Conservation (phyloP, 2,113 vertebrate genomes). For the Irena cyanogastra region DNA sequence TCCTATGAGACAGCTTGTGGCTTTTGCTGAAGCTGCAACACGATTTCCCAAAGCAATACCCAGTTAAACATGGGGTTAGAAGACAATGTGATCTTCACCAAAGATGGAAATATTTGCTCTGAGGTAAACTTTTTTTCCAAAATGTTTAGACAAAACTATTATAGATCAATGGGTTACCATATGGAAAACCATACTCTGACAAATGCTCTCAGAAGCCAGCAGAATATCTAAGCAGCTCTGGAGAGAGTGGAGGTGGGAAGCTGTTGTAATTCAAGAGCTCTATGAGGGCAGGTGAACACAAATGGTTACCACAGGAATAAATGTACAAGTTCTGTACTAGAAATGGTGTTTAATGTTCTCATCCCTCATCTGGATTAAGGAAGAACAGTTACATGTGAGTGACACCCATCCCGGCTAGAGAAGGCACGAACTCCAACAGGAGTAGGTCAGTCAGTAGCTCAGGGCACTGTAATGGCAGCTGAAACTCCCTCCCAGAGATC, state of each 20-base stretch:
- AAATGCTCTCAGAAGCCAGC: not conserved
- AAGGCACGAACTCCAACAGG: not conserved
- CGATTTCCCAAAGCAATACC: not conserved
- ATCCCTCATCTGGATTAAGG: not conserved
- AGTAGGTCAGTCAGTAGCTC: no score
- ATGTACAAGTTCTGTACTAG: not conserved
- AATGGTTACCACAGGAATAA: not conserved
- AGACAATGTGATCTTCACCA: not conserved
- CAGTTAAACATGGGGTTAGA: not conserved
- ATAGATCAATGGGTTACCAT: not conserved
- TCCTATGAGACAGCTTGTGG: not conserved
- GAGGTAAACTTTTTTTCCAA: not conserved
- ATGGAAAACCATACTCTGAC: not conserved
- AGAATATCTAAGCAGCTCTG: not conserved
- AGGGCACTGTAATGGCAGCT: not conserved
- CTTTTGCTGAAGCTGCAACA: not conserved
- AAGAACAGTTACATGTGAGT: rapidly evolving
- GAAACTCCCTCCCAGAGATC: not conserved
- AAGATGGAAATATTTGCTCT: not conserved
- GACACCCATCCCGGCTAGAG: not conserved
- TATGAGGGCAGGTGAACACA: rapidly evolving
- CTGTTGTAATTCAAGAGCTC: not conserved
- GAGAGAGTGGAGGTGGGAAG: not conserved
- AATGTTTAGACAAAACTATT: not conserved
- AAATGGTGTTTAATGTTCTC: not conserved